Evolutionary conservation across 2,113 vertebrate genomes (phyloP), one percentile per base, ranked within the genome.

Genomic region (Pionites leucogaster): DNA sequence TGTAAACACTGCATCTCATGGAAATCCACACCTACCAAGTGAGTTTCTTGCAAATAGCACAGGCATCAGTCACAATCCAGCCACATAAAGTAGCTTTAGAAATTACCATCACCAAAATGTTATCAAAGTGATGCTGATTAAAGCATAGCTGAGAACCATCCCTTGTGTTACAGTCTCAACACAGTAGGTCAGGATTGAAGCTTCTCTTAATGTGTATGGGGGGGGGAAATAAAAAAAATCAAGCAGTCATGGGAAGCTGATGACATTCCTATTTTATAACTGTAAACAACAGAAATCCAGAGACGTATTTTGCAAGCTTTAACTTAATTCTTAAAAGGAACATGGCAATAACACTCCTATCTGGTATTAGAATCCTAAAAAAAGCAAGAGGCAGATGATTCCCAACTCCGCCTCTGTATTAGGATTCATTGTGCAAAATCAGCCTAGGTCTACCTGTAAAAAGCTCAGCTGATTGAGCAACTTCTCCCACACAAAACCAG

Each of bases 11-110:
- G 83, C 31, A 15, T 50, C 78, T 41, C 47, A 84, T n/a, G 69
- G 72, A 96, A 94, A 92, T 82, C 47, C 72, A 87, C 33, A 91
- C 81, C 49, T 85, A 91, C 6, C 81, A 69, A 92, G 83, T 79
- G 74, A 92, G 70, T 84, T 89, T 92, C 80, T 44, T 71, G 76
- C 88, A 95, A 88, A 78, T 46, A 65, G 31, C 13, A 25, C 49
- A 88, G 57, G 49, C 70, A 77, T 55, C 62, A 74, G 46, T 46
- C 37, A 53, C 44, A 72, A 87, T 17, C 49, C 42, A 88, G 68
- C 16, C 74, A 84, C 67, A 46, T 16, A 41, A 90, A 83, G 53
- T 2, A 47, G 47, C 22, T 82, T 71, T 71, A 70, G 15, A 83
- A 81, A 67, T 47, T 22, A 74, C n/a, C 60, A 67, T 46, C 33